These are phyloP conservation scores for Philopotamus ludificatus DNA, from an alignment of 1,140 invertebrate genomes.

Conservation along the genomic window DNA sequence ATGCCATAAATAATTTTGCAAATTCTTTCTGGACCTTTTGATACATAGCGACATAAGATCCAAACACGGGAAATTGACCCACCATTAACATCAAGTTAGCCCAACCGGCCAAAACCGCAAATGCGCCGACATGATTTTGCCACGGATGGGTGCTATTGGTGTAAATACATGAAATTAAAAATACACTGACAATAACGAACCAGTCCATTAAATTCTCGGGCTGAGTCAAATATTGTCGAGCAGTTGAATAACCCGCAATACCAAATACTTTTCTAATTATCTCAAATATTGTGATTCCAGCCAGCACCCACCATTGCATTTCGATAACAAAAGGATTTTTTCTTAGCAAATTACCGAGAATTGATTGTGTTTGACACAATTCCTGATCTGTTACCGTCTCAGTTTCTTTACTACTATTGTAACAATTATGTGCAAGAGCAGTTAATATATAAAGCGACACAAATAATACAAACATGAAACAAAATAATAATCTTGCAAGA, in stretches of 20 bases:
- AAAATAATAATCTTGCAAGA: slow-evolving; percentile 74
- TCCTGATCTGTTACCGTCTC: slow-evolving; percentile 67
- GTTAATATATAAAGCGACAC: slow-evolving; percentile 75
- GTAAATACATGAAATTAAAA: slow-evolving; percentile 76
- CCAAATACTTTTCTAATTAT: slow-evolving; percentile 74
- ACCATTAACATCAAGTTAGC: slow-evolving; percentile 85
- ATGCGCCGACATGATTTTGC: slow-evolving; percentile 80
- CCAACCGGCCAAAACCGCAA: slow-evolving; percentile 80
- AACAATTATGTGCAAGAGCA: slow-evolving; percentile 74
- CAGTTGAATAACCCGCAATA: slow-evolving; percentile 71
- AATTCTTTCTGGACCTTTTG: slow-evolving; percentile 82
- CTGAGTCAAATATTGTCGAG: slow-evolving; percentile 75
- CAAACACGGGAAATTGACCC: slow-evolving; percentile 79
- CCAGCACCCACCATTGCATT: slow-evolving; percentile 74
- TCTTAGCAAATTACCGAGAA: slow-evolving; percentile 67
- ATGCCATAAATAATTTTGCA: slow-evolving; percentile 77
- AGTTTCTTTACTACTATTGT: slow-evolving; percentile 69
- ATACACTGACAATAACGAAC: slow-evolving; percentile 79
- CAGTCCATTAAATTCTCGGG: slow-evolving; percentile 82
- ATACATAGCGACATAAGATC: slow-evolving; percentile 85
- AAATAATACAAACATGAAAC: slow-evolving; percentile 75
- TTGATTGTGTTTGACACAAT: slow-evolving; percentile 71
- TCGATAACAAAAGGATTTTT: slow-evolving; percentile 71
- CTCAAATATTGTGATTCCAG: slow-evolving; percentile 72
- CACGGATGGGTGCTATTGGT: slow-evolving; percentile 73